A percentile compares a stretch with the other conserved stretches of the same genome.
phyloP scores from a whole-genome alignment of 2,888 invertebrate species.

The Cosmia pyralina region DNA sequence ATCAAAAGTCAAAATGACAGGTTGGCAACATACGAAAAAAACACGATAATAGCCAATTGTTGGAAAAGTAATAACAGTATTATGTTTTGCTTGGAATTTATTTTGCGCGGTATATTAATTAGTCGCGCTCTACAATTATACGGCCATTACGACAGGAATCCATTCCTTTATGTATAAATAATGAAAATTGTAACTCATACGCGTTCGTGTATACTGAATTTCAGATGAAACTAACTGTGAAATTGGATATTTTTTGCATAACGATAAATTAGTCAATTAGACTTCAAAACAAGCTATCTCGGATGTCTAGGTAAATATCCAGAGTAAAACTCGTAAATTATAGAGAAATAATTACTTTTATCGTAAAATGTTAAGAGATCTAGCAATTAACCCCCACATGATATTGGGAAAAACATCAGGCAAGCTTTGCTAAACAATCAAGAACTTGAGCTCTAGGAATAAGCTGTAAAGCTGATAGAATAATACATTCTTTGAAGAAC shows the following conservation, averaged over 20 bases:
- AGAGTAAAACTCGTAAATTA: neutral
- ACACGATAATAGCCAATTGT: conserved; percentile 18
- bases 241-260: conserved; percentile 30
- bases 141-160: conserved; percentile 35
- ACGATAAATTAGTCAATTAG: conserved; percentile 8
- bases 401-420: neutral
- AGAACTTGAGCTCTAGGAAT: neutral
- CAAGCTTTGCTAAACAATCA: neutral
- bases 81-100: conserved; percentile 21
- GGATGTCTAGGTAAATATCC: neutral
- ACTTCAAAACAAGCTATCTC: neutral
- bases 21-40: conserved; percentile 36
- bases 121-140: conserved; percentile 39
- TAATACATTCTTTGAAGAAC: conserved; percentile 18
- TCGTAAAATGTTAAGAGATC: neutral
- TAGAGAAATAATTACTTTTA: neutral
- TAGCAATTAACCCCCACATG: neutral
- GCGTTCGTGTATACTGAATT: conserved; percentile 18
- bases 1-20: conserved; percentile 44
- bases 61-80: conserved; percentile 23
- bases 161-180: conserved; percentile 22
- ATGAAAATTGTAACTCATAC: conserved; percentile 26
- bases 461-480: conserved; percentile 15
- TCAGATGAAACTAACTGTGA: conserved; percentile 28
- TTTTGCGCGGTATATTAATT: conserved; percentile 33